Conservation (phyloP, 2,797 vertebrate genomes). For the Morus bassanus region DNA sequence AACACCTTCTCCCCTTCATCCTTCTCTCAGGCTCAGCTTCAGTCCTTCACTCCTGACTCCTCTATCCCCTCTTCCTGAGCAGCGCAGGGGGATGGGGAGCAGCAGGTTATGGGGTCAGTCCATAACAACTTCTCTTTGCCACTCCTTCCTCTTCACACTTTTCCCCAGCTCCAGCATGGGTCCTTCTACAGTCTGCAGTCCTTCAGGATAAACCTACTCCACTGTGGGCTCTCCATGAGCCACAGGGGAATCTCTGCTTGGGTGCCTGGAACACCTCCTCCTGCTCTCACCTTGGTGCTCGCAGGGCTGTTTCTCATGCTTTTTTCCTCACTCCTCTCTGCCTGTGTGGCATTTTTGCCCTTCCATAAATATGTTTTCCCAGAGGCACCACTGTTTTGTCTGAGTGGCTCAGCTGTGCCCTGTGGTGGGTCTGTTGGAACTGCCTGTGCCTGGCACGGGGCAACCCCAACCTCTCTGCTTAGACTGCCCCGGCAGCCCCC, state of each 20-base stretch:
- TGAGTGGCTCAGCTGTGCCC: neutral
- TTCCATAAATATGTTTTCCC: neutral
- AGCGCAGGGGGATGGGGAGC: neutral
- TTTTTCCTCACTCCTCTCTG: neutral
- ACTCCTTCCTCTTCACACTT: neutral
- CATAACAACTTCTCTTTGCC: neutral
- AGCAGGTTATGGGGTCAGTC: neutral
- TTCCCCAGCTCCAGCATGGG: neutral
- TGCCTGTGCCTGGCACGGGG: fast-evolving
- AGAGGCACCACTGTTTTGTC: neutral
- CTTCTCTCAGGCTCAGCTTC: neutral
- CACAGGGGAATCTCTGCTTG: neutral
- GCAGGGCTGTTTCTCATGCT: neutral
- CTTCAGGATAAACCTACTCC: neutral
- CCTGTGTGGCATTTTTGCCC: neutral
- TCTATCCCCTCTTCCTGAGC: neutral
- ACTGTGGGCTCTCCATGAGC: fast-evolving
- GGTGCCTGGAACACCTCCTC: neutral
- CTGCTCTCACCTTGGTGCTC: neutral
- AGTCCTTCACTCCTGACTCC: neutral
- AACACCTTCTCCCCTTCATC: neutral
- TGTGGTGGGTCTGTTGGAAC: fast-evolving
- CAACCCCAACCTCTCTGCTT: neutral
- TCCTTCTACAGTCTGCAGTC: neutral
- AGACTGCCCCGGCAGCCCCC: neutral